A percentile compares a stretch with the other conserved stretches of the same genome.
Conservation (phyloP, 2,113 vertebrate species). For the Puntigrus tetrazona region DNA sequence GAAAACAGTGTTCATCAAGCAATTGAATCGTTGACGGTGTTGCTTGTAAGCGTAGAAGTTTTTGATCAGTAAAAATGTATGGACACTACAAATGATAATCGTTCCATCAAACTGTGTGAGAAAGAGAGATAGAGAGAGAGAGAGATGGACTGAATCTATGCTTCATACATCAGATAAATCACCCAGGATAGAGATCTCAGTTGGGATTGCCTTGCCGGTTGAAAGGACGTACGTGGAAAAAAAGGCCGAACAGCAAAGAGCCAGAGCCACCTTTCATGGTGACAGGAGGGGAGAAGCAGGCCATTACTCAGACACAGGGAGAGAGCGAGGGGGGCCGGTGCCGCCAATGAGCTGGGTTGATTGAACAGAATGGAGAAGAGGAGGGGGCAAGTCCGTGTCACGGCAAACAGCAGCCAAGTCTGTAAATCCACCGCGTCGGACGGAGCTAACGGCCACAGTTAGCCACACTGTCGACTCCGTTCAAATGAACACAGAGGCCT, state of each 20-base stretch:
- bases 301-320: slow-evolving; percentile 74
- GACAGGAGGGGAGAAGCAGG: slow-evolving; percentile 75
- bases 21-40: background rate
- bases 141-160: slow-evolving; percentile 42
- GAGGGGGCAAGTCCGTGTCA: slow-evolving; percentile 42
- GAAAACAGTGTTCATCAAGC: background rate
- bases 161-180: slow-evolving; percentile 76
- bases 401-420: slow-evolving; percentile 1
- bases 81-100: slow-evolving; percentile 27
- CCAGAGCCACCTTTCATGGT: slow-evolving; percentile 74
- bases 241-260: slow-evolving; percentile 68
- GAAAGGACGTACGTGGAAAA: slow-evolving; percentile 75
- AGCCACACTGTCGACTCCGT: slow-evolving; percentile 41
- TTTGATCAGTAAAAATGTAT: slow-evolving; percentile 18
- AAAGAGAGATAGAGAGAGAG: slow-evolving; percentile 8
- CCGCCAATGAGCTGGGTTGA: slow-evolving; percentile 55
- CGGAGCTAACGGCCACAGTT: slow-evolving; percentile 20
- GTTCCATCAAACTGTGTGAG: background rate
- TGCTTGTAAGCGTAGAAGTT: background rate
- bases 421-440: slow-evolving; percentile 35
- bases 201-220: slow-evolving; percentile 73
- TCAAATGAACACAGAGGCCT: slow-evolving; percentile 35
- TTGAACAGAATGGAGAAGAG: slow-evolving; percentile 58
- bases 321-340: slow-evolving; percentile 33
- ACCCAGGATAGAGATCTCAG: slow-evolving; percentile 79